Evolutionary conservation across 2,888 invertebrate genomes (phyloP).

Genomic region (Saturnia japonica): DNA sequence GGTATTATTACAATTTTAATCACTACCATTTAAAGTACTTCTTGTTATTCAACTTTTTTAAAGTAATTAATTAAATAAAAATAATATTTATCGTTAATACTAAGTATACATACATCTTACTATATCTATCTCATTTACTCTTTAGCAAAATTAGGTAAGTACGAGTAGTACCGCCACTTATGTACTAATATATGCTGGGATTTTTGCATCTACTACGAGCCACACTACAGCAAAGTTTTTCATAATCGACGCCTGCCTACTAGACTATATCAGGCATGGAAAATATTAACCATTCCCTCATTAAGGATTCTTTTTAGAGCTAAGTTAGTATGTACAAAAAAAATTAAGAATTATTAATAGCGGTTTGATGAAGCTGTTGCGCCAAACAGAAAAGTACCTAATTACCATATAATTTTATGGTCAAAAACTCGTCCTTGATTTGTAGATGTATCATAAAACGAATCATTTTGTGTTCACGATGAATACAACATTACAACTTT

Average conservation of each 20-base stretch:
- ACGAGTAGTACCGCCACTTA: neutral
- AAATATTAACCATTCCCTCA: no score
- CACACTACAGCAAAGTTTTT: neutral
- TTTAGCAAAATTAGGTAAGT: neutral
- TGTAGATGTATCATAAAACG: neutral
- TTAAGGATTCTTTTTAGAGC: neutral
- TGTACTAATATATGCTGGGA: neutral
- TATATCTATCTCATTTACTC: neutral
- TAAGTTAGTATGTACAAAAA: neutral
- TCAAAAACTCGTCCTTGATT: neutral
- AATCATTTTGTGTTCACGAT: neutral
- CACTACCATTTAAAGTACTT: no score
- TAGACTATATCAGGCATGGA: no score
- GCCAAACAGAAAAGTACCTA: neutral
- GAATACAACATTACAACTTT: neutral
- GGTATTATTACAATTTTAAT: no score
- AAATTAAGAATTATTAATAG: neutral
- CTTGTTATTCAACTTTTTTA: neutral
- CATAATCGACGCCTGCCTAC: no score
- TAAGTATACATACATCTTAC: neutral
- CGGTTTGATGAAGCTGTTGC: neutral
- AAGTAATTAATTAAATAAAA: no score
- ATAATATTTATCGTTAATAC: no score
- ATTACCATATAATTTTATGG: neutral
- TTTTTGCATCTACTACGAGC: neutral